These are phyloP conservation scores for Graphium colonna DNA, from an alignment of 2,888 invertebrate species.

Conservation along the genomic window DNA sequence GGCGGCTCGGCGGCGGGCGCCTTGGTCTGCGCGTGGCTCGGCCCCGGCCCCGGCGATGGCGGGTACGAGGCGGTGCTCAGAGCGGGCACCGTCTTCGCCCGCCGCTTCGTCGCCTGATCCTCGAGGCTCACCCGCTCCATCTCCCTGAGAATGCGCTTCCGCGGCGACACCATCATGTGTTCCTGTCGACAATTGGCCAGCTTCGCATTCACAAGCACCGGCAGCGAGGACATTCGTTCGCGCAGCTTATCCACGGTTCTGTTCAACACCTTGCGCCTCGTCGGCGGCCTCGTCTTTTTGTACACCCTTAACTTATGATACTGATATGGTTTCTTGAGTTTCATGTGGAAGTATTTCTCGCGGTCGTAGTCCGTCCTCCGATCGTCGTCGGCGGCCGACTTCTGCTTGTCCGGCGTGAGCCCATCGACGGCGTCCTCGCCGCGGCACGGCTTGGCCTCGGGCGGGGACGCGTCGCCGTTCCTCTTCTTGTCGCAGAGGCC, in stretches of 20 bases:
- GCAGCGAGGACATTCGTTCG: conserved; percentile 59
- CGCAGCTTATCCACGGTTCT: conserved; percentile 58
- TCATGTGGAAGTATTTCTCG: conserved; percentile 72
- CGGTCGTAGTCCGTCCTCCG: conserved; percentile 59
- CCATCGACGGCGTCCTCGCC: conserved; percentile 56
- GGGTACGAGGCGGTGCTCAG: conserved; percentile 54
- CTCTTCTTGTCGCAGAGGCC: conserved; percentile 49
- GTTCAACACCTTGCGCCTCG: conserved; percentile 55
- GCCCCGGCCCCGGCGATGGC: conserved; percentile 43
- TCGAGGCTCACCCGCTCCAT: conserved; percentile 88
- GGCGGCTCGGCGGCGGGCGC: conserved; percentile 33
- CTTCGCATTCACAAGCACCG: conserved; percentile 66
- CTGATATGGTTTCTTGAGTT: conserved; percentile 76
- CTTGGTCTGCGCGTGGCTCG: conserved; percentile 50
- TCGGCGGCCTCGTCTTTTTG: conserved; percentile 61
- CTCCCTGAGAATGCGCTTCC: conserved; percentile 90
- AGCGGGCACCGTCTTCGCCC: conserved; percentile 71
- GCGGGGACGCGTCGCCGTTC: conserved; percentile 52
- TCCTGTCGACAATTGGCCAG: conserved; percentile 69
- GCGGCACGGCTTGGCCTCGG: conserved; percentile 36
- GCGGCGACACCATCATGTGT: conserved; percentile 86
- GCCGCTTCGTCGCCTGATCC: conserved; percentile 83
- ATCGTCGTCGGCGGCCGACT: conserved; percentile 47
- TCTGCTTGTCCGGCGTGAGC: conserved; percentile 34
- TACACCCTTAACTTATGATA: conserved; percentile 73